Percentiles rank a stretch among this genome's conserved stretches.
Evolutionary conservation across 2,888 invertebrate species (phyloP).

Genomic region (Ceratothoa steindachneri): DNA sequence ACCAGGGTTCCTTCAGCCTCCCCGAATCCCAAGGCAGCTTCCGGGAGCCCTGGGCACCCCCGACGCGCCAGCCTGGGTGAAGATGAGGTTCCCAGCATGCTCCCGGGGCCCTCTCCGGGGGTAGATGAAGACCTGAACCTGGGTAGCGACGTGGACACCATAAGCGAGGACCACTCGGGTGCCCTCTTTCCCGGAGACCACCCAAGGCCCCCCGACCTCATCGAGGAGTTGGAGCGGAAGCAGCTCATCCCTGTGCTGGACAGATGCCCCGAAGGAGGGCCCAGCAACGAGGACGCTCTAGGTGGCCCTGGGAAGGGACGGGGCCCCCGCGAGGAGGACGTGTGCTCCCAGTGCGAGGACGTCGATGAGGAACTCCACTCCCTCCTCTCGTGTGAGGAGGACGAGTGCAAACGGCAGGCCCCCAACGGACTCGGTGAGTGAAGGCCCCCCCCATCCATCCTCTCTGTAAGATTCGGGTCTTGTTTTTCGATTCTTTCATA

Average conservation of each 20-base stretch:
- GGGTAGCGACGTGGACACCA: constrained; percentile 45
- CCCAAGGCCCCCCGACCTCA: constrained; percentile 36
- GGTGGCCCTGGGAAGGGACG: background rate
- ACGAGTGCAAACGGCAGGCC: constrained; percentile 45
- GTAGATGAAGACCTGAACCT: constrained; percentile 39
- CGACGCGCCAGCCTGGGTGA: constrained; percentile 36
- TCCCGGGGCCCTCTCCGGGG: background rate
- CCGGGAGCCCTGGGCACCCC: constrained; percentile 59
- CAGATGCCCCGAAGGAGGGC: background rate
- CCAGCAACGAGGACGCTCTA: background rate
- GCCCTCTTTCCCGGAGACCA: constrained; percentile 5
- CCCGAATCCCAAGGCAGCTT: constrained; percentile 56
- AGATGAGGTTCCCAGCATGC: background rate
- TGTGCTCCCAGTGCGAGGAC: constrained; percentile 48
- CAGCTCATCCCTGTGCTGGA: constrained; percentile 35
- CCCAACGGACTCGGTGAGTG: constrained; percentile 42
- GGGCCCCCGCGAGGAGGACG: constrained; percentile 35
- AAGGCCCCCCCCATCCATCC: background rate
- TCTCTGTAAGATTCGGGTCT: background rate
- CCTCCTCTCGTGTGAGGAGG: constrained; percentile 45
- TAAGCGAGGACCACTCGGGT: constrained; percentile 43
- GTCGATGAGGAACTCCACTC: constrained; percentile 46
- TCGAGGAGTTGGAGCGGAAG: constrained; percentile 45
- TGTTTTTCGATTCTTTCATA: too few relatives aligned
- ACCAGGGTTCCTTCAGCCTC: constrained; percentile 54